Evolutionary conservation across 2,888 invertebrate species (phyloP).

Genomic region (Griposia aprilina): DNA sequence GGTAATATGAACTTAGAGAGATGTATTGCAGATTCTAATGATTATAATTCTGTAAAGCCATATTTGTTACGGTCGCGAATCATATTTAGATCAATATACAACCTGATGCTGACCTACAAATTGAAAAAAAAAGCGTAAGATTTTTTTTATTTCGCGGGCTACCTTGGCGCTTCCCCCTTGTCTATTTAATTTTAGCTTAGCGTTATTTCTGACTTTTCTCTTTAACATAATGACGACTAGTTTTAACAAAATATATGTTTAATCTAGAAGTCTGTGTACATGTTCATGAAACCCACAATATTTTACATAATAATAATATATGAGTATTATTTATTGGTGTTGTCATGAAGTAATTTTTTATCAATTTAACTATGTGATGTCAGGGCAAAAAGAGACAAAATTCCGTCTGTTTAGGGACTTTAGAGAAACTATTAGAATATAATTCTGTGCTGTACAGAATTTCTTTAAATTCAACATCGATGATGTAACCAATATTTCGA

Average conservation of each 20-base stretch:
- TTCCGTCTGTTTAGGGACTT: neutral
- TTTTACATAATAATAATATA: neutral
- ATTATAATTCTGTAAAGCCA: too few species aligned
- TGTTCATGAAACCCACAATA: neutral
- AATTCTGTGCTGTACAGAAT: neutral
- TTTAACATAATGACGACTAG: neutral
- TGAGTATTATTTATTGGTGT: conserved; percentile 11
- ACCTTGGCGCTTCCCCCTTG: too few species aligned
- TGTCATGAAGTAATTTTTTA: neutral
- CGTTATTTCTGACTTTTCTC: too few species aligned
- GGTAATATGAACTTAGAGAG: too few species aligned
- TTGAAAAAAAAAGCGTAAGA: too few species aligned
- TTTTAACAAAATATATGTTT: neutral
- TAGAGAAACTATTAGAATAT: neutral
- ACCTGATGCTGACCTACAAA: too few species aligned
- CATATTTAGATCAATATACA: too few species aligned
- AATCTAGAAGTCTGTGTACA: neutral
- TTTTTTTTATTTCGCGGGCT: too few species aligned
- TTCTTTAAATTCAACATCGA: neutral
- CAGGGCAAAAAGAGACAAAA: neutral
- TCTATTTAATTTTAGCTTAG: too few species aligned
- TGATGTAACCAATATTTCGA: too few species aligned
- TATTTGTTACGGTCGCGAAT: too few species aligned
- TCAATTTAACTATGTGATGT: neutral
- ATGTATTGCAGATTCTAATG: too few species aligned